phyloP scores from a whole-genome alignment of 1,140 invertebrate species.

The Anoplophora glabripennis region DNA sequence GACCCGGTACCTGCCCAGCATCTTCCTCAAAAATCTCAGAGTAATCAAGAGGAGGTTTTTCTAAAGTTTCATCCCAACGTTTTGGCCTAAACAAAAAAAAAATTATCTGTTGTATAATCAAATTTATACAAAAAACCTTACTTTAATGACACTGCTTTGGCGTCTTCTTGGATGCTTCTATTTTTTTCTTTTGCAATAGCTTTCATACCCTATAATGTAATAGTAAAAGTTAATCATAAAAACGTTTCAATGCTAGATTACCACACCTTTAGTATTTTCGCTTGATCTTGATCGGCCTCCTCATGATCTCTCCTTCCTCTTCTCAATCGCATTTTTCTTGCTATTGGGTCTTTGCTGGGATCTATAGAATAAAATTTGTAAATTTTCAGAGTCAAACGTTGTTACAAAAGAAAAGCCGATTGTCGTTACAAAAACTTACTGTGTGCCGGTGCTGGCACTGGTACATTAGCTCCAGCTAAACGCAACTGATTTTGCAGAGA shows the following conservation, averaged over 20 bases:
- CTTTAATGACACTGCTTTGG: constrained; percentile 68
- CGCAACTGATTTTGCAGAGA: constrained; percentile 92
- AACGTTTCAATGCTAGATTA: neutral
- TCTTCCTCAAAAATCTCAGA: constrained; percentile 99
- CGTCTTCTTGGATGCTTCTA: constrained; percentile 59
- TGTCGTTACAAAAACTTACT: constrained; percentile 54
- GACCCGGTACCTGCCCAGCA: constrained; percentile 84
- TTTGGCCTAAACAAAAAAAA: constrained; percentile 61
- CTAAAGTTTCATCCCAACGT: constrained; percentile 89
- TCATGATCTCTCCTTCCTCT: constrained; percentile 69
- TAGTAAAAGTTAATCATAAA: neutral
- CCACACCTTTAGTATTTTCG: constrained; percentile 84
- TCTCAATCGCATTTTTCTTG: constrained; percentile 84
- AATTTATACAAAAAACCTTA: constrained; percentile 43
- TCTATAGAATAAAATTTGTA: constrained; percentile 47
- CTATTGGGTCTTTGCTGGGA: constrained; percentile 79
- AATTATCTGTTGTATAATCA: neutral
- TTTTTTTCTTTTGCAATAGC: constrained; percentile 92
- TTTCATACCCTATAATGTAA: constrained; percentile 79
- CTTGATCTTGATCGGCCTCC: constrained; percentile 87
- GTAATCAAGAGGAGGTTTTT: constrained; percentile 96
- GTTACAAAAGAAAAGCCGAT: too few species aligned
- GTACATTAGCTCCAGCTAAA: constrained; percentile 85
- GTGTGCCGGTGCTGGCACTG: constrained; percentile 64
- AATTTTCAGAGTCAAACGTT: too few species aligned